phyloP scores from a whole-genome alignment of 2,888 invertebrate genomes.

The Pachliopta kotzebuea region DNA sequence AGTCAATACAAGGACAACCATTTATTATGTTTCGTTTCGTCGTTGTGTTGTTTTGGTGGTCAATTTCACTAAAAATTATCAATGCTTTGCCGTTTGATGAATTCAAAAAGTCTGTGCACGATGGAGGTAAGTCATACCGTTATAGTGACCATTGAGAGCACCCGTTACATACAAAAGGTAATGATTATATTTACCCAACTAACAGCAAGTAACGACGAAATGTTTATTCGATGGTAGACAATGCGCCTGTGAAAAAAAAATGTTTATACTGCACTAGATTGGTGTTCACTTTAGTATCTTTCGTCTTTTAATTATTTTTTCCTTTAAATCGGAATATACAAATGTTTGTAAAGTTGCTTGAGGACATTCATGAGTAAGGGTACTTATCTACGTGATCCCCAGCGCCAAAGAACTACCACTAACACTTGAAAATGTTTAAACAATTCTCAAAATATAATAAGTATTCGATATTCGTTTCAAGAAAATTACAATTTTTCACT shows the following conservation, averaged over 20 bases:
- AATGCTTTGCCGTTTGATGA: conserved; percentile 53
- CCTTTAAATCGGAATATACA: not conserved
- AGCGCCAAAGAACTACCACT: too few relatives aligned
- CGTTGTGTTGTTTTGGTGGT: conserved; percentile 46
- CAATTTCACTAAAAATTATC: conserved; percentile 44
- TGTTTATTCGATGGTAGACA: not conserved
- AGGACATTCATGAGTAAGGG: too few relatives aligned
- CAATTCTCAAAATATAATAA: too few relatives aligned
- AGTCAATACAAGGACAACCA: conserved; percentile 33
- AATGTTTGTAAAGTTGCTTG: too few relatives aligned
- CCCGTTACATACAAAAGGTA: too few relatives aligned
- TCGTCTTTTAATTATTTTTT: too few relatives aligned
- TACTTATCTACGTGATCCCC: too few relatives aligned
- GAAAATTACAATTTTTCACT: too few relatives aligned
- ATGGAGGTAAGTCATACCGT: conserved; percentile 59
- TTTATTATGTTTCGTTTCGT: conserved; percentile 38
- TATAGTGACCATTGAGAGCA: not conserved
- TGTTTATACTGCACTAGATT: not conserved
- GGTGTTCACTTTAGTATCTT: not conserved
- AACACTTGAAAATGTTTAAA: too few relatives aligned
- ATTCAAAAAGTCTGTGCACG: conserved; percentile 46
- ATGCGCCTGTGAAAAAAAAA: not conserved
- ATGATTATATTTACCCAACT: too few relatives aligned
- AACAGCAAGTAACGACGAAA: too few relatives aligned
- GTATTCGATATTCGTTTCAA: too few relatives aligned